These are phyloP conservation scores for Sesia bembeciformis DNA, from an alignment of 2,888 invertebrate species.

Conservation along the genomic window DNA sequence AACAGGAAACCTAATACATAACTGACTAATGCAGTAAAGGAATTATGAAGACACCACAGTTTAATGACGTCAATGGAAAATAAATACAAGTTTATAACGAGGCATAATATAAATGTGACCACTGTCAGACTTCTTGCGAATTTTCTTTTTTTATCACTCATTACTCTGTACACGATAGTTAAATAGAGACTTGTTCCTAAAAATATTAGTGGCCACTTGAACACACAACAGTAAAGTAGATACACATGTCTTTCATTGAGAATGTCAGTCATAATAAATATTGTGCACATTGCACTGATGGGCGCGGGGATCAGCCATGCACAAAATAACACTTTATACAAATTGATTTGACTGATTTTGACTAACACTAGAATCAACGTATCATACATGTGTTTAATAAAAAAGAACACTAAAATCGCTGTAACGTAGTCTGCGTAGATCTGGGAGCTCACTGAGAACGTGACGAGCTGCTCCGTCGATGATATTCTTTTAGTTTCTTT, in stretches of 20 bases:
- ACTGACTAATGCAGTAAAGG: constrained; percentile 29
- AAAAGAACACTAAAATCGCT: constrained; percentile 49
- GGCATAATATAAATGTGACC: constrained; percentile 52
- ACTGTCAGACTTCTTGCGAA: constrained; percentile 51
- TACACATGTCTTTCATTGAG: constrained; percentile 32
- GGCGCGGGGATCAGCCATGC: constrained; percentile 52
- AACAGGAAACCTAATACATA: constrained; percentile 42
- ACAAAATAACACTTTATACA: constrained; percentile 37
- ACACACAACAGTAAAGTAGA: constrained; percentile 39
- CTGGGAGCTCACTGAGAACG: constrained; percentile 26
- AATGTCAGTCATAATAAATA: constrained; percentile 18
- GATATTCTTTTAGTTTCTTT: constrained; percentile 18
- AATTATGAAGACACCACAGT: constrained; percentile 39
- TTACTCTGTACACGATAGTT: constrained; percentile 36
- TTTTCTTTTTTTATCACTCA: constrained; percentile 45
- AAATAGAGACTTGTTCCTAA: constrained; percentile 44
- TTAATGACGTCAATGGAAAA: constrained; percentile 47
- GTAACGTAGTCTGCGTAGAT: constrained; percentile 57
- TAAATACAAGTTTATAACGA: constrained; percentile 49
- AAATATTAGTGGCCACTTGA: constrained; percentile 55
- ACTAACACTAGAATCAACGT: constrained; percentile 53
- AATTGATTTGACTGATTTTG: constrained; percentile 39
- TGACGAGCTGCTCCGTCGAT: constrained; percentile 9
- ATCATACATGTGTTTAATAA: constrained; percentile 63
- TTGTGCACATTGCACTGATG: constrained; percentile 29